A percentile compares a stretch with the other conserved stretches of the same genome.
phyloP scores from a whole-genome alignment of 1,140 invertebrate genomes.

The Papilio machaon region DNA sequence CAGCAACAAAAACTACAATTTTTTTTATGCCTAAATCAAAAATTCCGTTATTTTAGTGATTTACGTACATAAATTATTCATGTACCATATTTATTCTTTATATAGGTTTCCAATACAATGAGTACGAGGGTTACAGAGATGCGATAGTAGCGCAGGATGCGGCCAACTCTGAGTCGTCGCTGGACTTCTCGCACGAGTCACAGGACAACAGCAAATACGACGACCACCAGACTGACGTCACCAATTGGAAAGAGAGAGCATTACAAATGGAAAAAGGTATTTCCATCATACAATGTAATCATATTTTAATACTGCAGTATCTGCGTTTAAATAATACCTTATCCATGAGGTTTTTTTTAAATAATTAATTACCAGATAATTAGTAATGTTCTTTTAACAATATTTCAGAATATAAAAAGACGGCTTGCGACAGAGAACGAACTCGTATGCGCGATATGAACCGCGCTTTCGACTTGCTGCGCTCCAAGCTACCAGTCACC shows the following conservation, averaged over 20 bases:
- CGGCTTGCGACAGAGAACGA: constrained; percentile 92
- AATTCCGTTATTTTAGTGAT: too few relatives aligned
- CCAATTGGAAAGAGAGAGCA: constrained; percentile 82
- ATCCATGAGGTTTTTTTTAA: neutral
- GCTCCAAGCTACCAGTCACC: constrained; percentile 89
- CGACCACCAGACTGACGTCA: constrained; percentile 66
- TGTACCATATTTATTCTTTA: constrained; percentile 2
- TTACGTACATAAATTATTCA: too few relatives aligned
- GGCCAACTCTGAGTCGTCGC: constrained; percentile 65
- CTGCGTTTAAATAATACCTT: neutral
- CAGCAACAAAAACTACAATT: too few relatives aligned
- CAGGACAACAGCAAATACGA: constrained; percentile 64
- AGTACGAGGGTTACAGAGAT: constrained; percentile 65
- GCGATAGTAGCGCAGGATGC: constrained; percentile 54
- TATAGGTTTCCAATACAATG: constrained; percentile 62
- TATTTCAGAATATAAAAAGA: constrained; percentile 90
- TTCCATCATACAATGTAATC: neutral
- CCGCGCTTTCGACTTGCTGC: constrained; percentile 89
- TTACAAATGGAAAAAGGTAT: constrained; percentile 83
- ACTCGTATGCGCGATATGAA: constrained; percentile 96
- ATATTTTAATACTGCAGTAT: neutral
- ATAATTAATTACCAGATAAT: neutral
- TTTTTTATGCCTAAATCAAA: too few relatives aligned
- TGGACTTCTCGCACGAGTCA: constrained; percentile 70
- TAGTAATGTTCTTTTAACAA: neutral